These are phyloP conservation scores for Oreochromis grahami DNA, from an alignment of 2,797 vertebrate genomes.

Conservation along the genomic window DNA sequence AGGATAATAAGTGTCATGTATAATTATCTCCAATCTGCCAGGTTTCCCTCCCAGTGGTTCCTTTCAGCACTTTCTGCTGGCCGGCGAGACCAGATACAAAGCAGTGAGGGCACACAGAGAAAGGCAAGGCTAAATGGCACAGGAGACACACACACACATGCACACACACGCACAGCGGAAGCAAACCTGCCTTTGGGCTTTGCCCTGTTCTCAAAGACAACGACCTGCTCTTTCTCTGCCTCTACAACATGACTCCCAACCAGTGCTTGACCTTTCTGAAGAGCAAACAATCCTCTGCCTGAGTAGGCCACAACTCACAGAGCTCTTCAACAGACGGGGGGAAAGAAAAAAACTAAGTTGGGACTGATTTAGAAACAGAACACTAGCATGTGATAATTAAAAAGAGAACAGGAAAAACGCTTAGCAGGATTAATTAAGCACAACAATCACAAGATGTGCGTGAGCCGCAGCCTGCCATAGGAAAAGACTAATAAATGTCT, in stretches of 20 bases:
- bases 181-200: neutral
- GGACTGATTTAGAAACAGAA: conserved; percentile 7
- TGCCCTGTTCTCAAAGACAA: conserved; percentile 13
- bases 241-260: conserved; percentile 32
- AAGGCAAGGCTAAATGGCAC: conserved; percentile 4
- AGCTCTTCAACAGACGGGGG: neutral
- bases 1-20: conserved; percentile 41
- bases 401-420: conserved; percentile 16
- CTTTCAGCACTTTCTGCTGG: conserved; percentile 28
- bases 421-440: conserved; percentile 45
- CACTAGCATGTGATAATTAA: conserved; percentile 13
- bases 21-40: conserved; percentile 53
- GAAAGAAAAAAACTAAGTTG: neutral
- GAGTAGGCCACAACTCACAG: neutral
- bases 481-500: neutral
- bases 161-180: neutral
- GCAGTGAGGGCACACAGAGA: neutral
- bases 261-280: conserved; percentile 37
- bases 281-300: conserved; percentile 26
- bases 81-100: conserved; percentile 20
- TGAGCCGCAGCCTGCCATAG: conserved; percentile 7
- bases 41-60: conserved; percentile 24
- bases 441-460: neutral
- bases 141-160: neutral
- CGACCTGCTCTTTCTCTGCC: conserved; percentile 15